phyloP scores from a whole-genome alignment of 2,888 invertebrate genomes.

The Anthophora plumipes region DNA sequence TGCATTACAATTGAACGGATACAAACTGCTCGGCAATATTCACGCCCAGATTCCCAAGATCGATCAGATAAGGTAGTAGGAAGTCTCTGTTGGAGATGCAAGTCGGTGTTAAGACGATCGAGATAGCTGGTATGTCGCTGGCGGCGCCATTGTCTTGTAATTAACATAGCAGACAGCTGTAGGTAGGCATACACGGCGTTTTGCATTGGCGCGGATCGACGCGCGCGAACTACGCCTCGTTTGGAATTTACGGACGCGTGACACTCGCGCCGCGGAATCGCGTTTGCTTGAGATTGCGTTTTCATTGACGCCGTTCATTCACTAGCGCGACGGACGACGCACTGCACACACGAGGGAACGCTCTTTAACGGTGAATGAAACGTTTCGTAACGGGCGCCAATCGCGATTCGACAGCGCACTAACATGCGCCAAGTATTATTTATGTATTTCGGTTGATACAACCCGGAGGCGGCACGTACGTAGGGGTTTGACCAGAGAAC shows the following conservation, averaged over 20 bases:
- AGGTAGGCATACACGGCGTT: constrained; percentile 45
- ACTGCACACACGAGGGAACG: constrained; percentile 50
- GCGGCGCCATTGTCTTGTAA: constrained; percentile 67
- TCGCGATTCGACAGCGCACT: background rate
- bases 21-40: no score
- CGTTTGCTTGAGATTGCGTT: constrained; percentile 42
- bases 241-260: constrained; percentile 45
- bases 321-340: constrained; percentile 47
- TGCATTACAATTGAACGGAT: no score
- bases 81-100: background rate
- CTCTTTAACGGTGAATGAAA: constrained; percentile 28
- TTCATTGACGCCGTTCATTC: constrained; percentile 75
- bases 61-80: background rate
- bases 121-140: constrained; percentile 40
- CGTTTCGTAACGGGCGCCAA: constrained; percentile 29
- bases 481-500: background rate
- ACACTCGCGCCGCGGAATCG: constrained; percentile 24
- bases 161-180: constrained; percentile 71
- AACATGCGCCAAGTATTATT: constrained; percentile 26
- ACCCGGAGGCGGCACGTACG: constrained; percentile 17
- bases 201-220: constrained; percentile 49
- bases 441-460: constrained; percentile 20
- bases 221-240: constrained; percentile 28
- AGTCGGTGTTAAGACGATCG: constrained; percentile 22
- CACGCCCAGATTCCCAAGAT: background rate